Percentiles rank a stretch among this genome's conserved stretches.
Conservation (phyloP, 1,140 invertebrate genomes). For the Lasaia peninsularis region DNA sequence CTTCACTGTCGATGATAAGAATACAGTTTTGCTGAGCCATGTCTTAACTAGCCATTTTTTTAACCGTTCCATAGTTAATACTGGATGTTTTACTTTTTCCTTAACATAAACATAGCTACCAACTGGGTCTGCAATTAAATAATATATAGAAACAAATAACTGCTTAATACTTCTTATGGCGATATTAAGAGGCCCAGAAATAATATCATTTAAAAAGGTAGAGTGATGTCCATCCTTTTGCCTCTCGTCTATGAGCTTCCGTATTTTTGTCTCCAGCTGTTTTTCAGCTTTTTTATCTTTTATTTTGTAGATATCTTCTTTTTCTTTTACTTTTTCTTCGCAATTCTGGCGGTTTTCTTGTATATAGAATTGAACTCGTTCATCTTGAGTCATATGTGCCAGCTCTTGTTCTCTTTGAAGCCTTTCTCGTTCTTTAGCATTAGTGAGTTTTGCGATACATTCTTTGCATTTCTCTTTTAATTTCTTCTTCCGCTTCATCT, state of each 20-base stretch:
- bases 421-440: neutral
- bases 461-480: neutral
- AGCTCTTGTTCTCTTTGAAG: constrained; percentile 8
- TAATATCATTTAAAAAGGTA: constrained; percentile 35
- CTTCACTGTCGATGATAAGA: constrained; percentile 28
- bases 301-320: constrained; percentile 16
- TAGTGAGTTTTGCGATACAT: neutral
- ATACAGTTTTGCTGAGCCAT: constrained; percentile 30
- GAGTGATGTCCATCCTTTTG: constrained; percentile 22
- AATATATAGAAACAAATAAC: constrained; percentile 20
- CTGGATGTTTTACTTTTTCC: constrained; percentile 29
- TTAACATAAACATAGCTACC: constrained; percentile 28
- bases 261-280: neutral
- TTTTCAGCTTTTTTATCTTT: constrained; percentile 22
- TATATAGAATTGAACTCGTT: constrained; percentile 11
- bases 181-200: constrained; percentile 33
- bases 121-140: constrained; percentile 33
- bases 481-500: constrained; percentile 5
- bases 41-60: constrained; percentile 26
- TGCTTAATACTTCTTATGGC: constrained; percentile 16
- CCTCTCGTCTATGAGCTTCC: constrained; percentile 18
- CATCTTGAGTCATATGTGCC: neutral
- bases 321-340: constrained; percentile 20
- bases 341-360: constrained; percentile 18
- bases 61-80: constrained; percentile 22